Evolutionary conservation across 2,113 vertebrate species (phyloP), one percentile per base, ranked within the genome.

Genomic region (Meleagris gallopavo): DNA sequence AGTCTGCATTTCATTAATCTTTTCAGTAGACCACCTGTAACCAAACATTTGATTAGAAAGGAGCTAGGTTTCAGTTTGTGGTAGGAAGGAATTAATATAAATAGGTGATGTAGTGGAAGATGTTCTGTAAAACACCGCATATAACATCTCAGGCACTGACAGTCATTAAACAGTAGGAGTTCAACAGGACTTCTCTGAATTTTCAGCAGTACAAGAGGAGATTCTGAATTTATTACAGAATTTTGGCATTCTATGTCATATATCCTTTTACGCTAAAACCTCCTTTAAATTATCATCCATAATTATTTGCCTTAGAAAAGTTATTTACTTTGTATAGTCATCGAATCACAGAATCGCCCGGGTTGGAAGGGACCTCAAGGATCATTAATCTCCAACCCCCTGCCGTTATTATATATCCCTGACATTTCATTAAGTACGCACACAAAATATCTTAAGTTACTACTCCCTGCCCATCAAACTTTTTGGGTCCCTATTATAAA

Each of bases 1-100:
- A 58, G 62, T 79, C 57, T 77, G 86, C 46, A 90, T 96, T 86
- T 93, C 62, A 86, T 96, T 96, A 92, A 86, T 90, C 91, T 95
- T 94, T 81, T 94, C 13, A 3, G 46, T 24, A 75, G 76, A 81
- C 55, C 80, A 46, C 73, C 46, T 74, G 4, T 36, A 91, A 43
- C 27, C 69, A 77, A 94, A 80, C 62, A 78, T 82, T 72, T 86
- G 55, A 94, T 74, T 78, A 89, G 79, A 78, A 61, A 86, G 65
- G 57, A 90, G 85, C 43, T 72, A 50, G 6, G 27, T 70, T 75
- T 71, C 67, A 66, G 48, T 50, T 30, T 75, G 78, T 50, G 34
- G 71, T 70, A 80, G 6, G 15, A 83, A 60, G 36, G 52, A 6
- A 80, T 88, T 61, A 55, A 45, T 86, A 86, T 67, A 95, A 95